Base-by-base conservation (phyloP, 2,797 vertebrate genomes). In the Australoheros facetus region DNA sequence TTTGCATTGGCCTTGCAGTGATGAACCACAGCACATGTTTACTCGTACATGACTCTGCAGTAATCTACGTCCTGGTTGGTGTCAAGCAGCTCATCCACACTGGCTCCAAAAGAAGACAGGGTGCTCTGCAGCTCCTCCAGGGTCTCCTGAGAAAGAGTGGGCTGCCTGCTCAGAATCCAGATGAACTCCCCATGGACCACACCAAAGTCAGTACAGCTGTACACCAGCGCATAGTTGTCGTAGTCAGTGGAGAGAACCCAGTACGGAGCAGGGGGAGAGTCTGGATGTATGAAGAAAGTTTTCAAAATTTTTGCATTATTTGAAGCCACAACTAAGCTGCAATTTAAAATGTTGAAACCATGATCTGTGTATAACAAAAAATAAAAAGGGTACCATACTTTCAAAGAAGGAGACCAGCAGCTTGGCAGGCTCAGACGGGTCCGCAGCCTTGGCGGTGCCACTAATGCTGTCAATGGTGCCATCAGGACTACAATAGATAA, bases 161-260 rank as follows among this genome's bases (percentile, higher is more conserved):
- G 85, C 56, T 86, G 7, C 19, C 91, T 86, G 87, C 90, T 91
- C 89, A 96, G 7, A 87, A 97, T 96, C 96, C 96, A 97, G 86
- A 93, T 88, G 0, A 94, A 94, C 55, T 97, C 85, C 1, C 57
- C 8, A 3, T 95, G 96, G 72, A 95, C 78, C 12, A 75, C 3
- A 0, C 91, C 92, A 7, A 95, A 77, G 51, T 93, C 92, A 1
- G 92, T 94, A 85, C 97, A 98, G 90, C 96, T 96, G 87, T 97
- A 97, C 58, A 97, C 95, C 51, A 98, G 93, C 0, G 96, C 77
- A 23, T 97, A 96, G 89, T 85, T 95, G 56, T 95, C 93, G 0
- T 97, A 97, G 93, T 97, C 96, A 0, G 97, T 97, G 85, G 95
- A 94, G 87, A 97, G 77, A 30, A 97, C 93, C 96, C 96, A 97